Evolutionary conservation across 2,797 vertebrate genomes (phyloP).

Genomic region (Coregonus sp.): DNA sequence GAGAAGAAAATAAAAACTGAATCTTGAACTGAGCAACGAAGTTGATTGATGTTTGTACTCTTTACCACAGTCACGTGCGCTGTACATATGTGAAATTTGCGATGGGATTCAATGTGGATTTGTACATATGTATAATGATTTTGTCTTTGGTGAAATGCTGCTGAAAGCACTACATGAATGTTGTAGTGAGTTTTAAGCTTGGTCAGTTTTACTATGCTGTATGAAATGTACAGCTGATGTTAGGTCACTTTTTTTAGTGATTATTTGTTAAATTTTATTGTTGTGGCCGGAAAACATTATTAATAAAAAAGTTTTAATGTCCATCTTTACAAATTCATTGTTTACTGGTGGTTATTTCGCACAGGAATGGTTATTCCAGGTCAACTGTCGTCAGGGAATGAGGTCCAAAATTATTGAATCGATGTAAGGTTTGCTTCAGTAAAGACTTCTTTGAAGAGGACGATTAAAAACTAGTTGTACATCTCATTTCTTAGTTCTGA

Average conservation of each 20-base stretch:
- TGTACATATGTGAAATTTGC: constrained; percentile 88
- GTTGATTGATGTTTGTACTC: constrained; percentile 81
- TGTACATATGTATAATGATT: constrained; percentile 80
- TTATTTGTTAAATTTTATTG: constrained; percentile 98
- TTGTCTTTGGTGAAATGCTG: constrained; percentile 40
- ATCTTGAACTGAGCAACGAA: constrained; percentile 75
- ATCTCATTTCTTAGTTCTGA: too few species aligned
- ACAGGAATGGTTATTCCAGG: neutral
- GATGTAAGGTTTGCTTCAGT: neutral
- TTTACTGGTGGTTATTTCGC: neutral
- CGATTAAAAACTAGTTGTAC: too few species aligned
- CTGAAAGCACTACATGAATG: neutral
- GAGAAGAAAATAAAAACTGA: constrained; percentile 8
- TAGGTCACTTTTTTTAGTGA: constrained; percentile 92
- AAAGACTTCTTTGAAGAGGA: too few species aligned
- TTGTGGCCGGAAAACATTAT: constrained; percentile 95
- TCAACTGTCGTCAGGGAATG: neutral
- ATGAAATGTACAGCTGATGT: constrained; percentile 96
- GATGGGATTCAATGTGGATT: constrained; percentile 82
- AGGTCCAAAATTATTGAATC: neutral
- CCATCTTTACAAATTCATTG: constrained; percentile 6
- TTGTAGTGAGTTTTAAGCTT: constrained; percentile 29
- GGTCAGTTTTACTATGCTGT: constrained; percentile 94
- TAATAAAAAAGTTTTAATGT: constrained; percentile 74
- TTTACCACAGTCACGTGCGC: constrained; percentile 84